These are phyloP conservation scores for Platyura marginata DNA, from an alignment of 1,140 invertebrate species.

Conservation along the genomic window DNA sequence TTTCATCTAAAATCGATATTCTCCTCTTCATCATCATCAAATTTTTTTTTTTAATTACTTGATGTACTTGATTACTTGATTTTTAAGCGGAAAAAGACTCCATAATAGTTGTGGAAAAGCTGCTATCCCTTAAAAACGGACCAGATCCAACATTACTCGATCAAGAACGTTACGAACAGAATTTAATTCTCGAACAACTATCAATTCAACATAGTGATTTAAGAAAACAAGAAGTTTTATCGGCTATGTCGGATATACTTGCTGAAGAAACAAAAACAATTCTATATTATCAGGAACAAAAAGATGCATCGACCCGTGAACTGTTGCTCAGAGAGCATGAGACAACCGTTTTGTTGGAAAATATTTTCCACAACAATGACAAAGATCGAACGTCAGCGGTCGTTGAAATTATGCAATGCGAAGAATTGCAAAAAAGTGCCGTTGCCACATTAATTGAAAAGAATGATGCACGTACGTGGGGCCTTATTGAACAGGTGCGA, in stretches of 20 bases:
- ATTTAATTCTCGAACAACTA: slow-evolving; percentile 29
- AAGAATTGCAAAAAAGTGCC: slow-evolving; percentile 51
- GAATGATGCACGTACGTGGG: slow-evolving; percentile 53
- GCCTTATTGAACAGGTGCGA: slow-evolving; percentile 56
- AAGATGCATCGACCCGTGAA: slow-evolving; percentile 12
- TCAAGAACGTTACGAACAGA: slow-evolving; percentile 41
- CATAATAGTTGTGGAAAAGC: slow-evolving; percentile 40
- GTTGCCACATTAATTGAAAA: slow-evolving; percentile 51
- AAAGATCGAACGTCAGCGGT: slow-evolving; percentile 35
- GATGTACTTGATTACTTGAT: slow-evolving; percentile 3
- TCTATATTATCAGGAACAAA: slow-evolving; percentile 12
- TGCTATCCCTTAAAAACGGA: slow-evolving; percentile 36
- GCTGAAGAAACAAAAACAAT: slow-evolving; percentile 32
- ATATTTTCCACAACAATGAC: slow-evolving; percentile 39
- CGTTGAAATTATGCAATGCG: slow-evolving; percentile 38
- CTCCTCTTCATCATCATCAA: neutral
- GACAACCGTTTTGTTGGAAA: slow-evolving; percentile 33
- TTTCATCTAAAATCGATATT: neutral
- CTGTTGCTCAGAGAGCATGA: slow-evolving; percentile 30
- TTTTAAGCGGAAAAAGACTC: slow-evolving; percentile 39
- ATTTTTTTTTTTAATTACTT: slow-evolving; percentile 6
- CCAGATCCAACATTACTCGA: slow-evolving; percentile 36
- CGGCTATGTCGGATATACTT: slow-evolving; percentile 44
- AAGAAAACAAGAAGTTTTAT: slow-evolving; percentile 30
- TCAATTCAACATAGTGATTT: slow-evolving; percentile 9